These are phyloP conservation scores for Oncorhynchus keta DNA, from an alignment of 2,113 vertebrate species.

Conservation along the genomic window DNA sequence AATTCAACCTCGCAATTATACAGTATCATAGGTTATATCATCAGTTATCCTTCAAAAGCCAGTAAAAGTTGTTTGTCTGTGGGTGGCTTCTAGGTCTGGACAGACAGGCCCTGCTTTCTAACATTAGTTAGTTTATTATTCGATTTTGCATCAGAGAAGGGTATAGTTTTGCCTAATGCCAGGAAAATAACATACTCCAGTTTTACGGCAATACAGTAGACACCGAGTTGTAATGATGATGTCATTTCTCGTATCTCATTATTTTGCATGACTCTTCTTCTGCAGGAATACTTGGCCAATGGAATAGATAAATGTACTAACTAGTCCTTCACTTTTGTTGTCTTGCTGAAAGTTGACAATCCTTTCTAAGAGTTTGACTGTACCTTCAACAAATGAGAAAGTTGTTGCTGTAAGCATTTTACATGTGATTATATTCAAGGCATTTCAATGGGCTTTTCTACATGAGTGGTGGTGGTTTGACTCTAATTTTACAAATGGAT, in stretches of 20 bases:
- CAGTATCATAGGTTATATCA: background rate
- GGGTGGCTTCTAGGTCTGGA: conserved; percentile 21
- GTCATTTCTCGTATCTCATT: conserved; percentile 6
- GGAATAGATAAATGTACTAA: background rate
- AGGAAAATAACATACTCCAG: conserved; percentile 13
- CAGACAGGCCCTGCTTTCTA: conserved; percentile 16
- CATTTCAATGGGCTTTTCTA: conserved; percentile 67
- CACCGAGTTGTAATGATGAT: background rate
- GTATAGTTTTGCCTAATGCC: background rate
- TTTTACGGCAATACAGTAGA: conserved; percentile 8
- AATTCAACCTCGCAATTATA: conserved; percentile 11
- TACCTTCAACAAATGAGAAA: conserved; percentile 47
- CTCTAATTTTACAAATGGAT: conserved; percentile 76
- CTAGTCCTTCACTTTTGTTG: background rate
- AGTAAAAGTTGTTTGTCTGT: conserved; percentile 20
- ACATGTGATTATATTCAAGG: conserved; percentile 66
- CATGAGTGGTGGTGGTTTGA: conserved; percentile 65
- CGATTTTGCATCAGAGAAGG: conserved; percentile 18
- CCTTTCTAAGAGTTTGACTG: conserved; percentile 4
- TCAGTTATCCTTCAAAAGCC: background rate
- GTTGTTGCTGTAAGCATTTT: conserved; percentile 71
- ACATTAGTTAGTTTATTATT: conserved; percentile 22
- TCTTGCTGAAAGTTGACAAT: conserved; percentile 32
- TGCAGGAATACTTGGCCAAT: background rate
- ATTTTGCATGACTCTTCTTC: background rate